A percentile compares a stretch with the other conserved stretches of the same genome.
phyloP scores from a whole-genome alignment of 2,797 vertebrate genomes.

The Falco naumanni region DNA sequence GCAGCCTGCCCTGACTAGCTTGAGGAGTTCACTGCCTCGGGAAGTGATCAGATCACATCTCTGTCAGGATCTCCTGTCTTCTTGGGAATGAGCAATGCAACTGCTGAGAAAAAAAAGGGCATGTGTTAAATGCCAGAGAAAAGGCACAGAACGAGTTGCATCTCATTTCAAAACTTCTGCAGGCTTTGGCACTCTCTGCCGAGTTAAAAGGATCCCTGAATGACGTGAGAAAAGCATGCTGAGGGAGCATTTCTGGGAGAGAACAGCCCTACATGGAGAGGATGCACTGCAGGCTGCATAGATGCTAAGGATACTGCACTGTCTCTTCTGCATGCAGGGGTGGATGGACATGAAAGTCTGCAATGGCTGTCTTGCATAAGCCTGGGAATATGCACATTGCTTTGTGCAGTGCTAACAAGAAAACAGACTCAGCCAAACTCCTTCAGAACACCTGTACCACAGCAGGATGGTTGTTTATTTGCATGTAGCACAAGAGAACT shows the following conservation, averaged over 20 bases:
- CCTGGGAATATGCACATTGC: not conserved
- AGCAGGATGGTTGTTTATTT: not conserved
- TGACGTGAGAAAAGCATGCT: not conserved
- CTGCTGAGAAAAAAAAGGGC: not conserved
- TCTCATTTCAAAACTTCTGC: conserved; percentile 3
- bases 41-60: conserved; percentile 25
- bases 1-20: conserved; percentile 12
- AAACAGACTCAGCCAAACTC: not conserved
- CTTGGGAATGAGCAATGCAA: conserved; percentile 1
- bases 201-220: not conserved
- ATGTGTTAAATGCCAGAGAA: not conserved
- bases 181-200: not conserved
- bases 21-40: conserved; percentile 19
- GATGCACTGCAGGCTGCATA: accelerated
- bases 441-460: not conserved
- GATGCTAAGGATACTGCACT: not conserved
- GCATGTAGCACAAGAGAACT: not conserved
- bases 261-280: not conserved
- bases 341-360: not conserved
- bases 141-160: not conserved
- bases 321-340: not conserved
- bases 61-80: not conserved
- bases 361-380: not conserved
- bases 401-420: not conserved
- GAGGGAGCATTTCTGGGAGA: not conserved